Base-by-base conservation (phyloP, 2,113 vertebrate species). In the Amphiprion ocellaris region DNA sequence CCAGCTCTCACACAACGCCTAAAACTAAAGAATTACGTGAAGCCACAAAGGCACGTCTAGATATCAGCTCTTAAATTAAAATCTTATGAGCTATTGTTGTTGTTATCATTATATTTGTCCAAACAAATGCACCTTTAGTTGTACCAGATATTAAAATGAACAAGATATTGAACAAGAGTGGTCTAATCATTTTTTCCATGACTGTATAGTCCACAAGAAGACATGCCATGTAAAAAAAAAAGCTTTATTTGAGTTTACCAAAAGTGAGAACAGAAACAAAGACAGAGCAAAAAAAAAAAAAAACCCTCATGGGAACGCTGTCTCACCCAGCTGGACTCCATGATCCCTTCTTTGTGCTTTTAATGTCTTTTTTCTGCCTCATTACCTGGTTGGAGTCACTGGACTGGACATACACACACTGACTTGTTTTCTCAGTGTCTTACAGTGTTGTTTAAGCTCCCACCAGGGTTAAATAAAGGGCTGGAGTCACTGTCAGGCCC, bases 351-450 rank as follows among this genome's bases (percentile, higher is more conserved):
- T 58, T 75, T 74, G 66, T 76, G 16, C 16, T 50, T 68, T 64
- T 7, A 49, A 33, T 9, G 30, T 12, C 41, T 58, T 74, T 62
- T 72, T 67, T 69, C 81, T 72, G 77, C 50, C 50, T 79, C 63
- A 79, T 84, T 84, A 74, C 82, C 67, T 83, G 55, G 50, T 63
- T 26, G 26, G 50, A 64, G 53, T 68, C 63, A 39, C 23, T 26
- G 55, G 44, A 64, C 37, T 56, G 46, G 53, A 65, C 61, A 60
- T 24, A 52, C 33, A 50, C 23, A 19, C 52, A 30, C 71, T 15
- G 33, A 44, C n/a, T 14, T 50, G 47, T 81, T 79, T 79, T 62
- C 24, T 69, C 46, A 69, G 24, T 53, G 41, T 60, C 66, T 80
- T 70, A 37, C 56, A 74, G 50, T 54, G 63, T 60, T 75, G 26